Percentiles rank a stretch among this genome's conserved stretches.
These are phyloP conservation scores for Ateles fusciceps DNA, from an alignment of 2,797 vertebrate species.

Conservation along the genomic window DNA sequence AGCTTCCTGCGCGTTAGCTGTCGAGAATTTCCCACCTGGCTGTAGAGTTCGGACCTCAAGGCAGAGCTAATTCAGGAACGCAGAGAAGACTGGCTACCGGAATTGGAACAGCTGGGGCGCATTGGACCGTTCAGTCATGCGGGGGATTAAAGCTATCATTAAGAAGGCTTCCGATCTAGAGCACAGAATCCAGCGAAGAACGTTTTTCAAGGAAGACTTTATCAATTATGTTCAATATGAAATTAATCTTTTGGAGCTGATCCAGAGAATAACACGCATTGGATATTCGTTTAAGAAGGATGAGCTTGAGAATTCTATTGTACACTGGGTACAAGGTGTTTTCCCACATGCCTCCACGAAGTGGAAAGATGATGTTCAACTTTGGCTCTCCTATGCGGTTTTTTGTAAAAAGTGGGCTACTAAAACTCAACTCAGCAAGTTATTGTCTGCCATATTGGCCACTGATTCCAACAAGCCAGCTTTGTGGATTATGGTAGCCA, in stretches of 20 bases:
- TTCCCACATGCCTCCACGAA: slow-evolving; percentile 93
- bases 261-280: slow-evolving; percentile 73
- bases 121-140: slow-evolving; percentile 91
- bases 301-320: slow-evolving; percentile 93
- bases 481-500: slow-evolving; percentile 98
- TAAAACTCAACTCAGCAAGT: slow-evolving; percentile 92
- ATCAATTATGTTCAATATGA: slow-evolving; percentile 91
- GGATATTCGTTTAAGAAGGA: slow-evolving; percentile 94
- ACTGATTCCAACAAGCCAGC: slow-evolving; percentile 97
- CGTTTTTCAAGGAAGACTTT: slow-evolving; percentile 93
- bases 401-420: slow-evolving; percentile 97
- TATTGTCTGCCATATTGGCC: slow-evolving; percentile 94
- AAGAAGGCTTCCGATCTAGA: slow-evolving; percentile 93
- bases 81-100: slow-evolving; percentile 92
- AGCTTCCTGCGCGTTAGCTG: rapidly evolving
- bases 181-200: slow-evolving; percentile 93
- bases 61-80: slow-evolving; percentile 93
- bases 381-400: slow-evolving; percentile 95
- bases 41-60: slow-evolving; percentile 81
- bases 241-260: background rate
- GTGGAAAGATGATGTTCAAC: slow-evolving; percentile 96
- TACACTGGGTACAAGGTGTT: slow-evolving; percentile 89
- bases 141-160: slow-evolving; percentile 91
- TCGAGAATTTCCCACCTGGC: rapidly evolving
- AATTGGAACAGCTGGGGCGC: slow-evolving; percentile 94